Base-by-base conservation (phyloP, 1,140 invertebrate species). In the Cherax destructor region DNA sequence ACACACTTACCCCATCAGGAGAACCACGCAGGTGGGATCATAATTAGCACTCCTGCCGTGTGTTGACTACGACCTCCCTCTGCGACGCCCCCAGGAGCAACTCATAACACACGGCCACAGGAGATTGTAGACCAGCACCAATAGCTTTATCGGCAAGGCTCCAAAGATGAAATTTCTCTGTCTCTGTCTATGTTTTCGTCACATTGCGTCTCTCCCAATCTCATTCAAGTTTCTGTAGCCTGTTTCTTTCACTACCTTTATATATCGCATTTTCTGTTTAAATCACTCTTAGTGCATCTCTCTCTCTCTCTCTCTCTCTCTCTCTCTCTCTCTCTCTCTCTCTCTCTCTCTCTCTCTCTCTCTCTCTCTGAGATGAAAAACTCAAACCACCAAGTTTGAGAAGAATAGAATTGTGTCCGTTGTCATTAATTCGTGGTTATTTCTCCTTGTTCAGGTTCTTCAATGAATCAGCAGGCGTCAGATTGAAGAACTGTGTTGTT, bases 41-140 rank as follows among this genome's bases (percentile, higher is more conserved):
- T 81, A 88, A 88, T 88, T 80, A 88, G 59, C 78, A 88, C 86
- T 69, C 77, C 86, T 61, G 61, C 77, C 86, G 56, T 88, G 86
- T 81, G 18, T 81, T 59, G 56, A 21, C 86, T 49, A 52, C 18
- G 76, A 59, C 86, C 86, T 88, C 86, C 86, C 61, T 56, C 86
- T 61, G 86, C 56, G 86, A 18, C 77, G 59, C 86, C 86, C 77
- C 16, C 86, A 49, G 86, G 86, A 88, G 69, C 18, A 69, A 41
- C 77, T 76, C 77, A 81, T 88, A 77, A 88, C 50, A 80, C 77
- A 69, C 86, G 59, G 56, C 86, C 49, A 77, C 77, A 88, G 86
- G 61, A 88, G 86, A 88, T 81, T 88, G 86, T 59, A 49, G 86
- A 88, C 86, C 16, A 16, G 78, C n/a, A 59, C 86, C 86, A 76